These are phyloP conservation scores for Dinocampus coccinellae DNA, from an alignment of 2,888 invertebrate genomes.

Conservation along the genomic window DNA sequence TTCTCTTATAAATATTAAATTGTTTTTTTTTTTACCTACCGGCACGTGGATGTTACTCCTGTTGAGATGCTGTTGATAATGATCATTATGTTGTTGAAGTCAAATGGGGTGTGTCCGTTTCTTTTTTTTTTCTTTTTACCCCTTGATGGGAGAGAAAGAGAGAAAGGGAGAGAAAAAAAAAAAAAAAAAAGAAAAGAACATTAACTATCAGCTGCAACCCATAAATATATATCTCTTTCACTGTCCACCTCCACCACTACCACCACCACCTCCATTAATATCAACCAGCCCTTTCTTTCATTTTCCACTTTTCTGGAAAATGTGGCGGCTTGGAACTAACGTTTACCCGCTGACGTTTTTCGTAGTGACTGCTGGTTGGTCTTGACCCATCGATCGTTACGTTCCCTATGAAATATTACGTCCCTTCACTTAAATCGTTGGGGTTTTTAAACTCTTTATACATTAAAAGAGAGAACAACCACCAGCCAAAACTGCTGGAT, in stretches of 20 bases:
- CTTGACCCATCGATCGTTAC: not conserved
- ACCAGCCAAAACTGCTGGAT: too few species aligned
- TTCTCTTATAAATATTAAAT: too few species aligned
- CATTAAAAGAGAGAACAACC: not conserved
- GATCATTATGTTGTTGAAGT: too few species aligned
- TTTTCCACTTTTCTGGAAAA: not conserved
- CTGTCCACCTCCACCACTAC: slow-evolving; percentile 10
- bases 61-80: too few species aligned
- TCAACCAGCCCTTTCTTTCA: not conserved
- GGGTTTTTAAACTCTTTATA: not conserved
- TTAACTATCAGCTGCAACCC: slow-evolving; percentile 54
- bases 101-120: too few species aligned
- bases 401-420: not conserved
- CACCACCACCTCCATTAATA: not conserved
- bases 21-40: too few species aligned
- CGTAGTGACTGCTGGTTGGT: not conserved
- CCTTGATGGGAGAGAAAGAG: too few species aligned
- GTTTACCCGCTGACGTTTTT: slow-evolving; percentile 5
- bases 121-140: too few species aligned
- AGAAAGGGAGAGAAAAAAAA: too few species aligned
- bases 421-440: not conserved
- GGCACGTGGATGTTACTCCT: too few species aligned
- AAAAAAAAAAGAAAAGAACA: not conserved
- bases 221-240: slow-evolving; percentile 58
- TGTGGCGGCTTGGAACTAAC: not conserved